Percentiles rank a stretch among this genome's conserved stretches.
Conservation (phyloP, 2,888 invertebrate species). For the Fabriciana adippe region DNA sequence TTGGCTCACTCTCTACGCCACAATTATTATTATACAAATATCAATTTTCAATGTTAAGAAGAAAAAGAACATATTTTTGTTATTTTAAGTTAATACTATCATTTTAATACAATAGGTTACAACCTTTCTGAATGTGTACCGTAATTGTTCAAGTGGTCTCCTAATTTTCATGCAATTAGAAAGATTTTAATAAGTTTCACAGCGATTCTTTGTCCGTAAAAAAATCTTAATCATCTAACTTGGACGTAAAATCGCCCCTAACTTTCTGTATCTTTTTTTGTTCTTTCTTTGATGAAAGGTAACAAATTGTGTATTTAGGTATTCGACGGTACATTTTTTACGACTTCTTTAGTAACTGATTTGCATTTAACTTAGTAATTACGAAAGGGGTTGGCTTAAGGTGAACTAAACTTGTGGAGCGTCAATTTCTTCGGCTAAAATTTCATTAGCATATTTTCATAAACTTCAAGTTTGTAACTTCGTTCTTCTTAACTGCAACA, state of each 20-base stretch:
- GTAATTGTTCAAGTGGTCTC: constrained; percentile 67
- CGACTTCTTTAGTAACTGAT: constrained; percentile 58
- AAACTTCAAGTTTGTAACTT: constrained; percentile 21
- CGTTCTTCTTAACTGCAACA: constrained; percentile 2
- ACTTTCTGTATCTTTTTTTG: constrained; percentile 42
- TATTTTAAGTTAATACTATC: not conserved
- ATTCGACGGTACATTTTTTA: constrained; percentile 51
- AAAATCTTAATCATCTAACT: constrained; percentile 73
- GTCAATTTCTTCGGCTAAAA: constrained; percentile 34
- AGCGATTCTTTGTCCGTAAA: constrained; percentile 58
- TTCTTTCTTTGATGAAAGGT: constrained; percentile 47
- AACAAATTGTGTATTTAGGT: constrained; percentile 51
- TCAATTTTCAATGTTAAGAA: too few relatives aligned
- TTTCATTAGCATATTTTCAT: constrained; percentile 36
- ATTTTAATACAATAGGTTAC: not conserved
- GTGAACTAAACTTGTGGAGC: constrained; percentile 30
- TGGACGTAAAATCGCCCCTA: constrained; percentile 59
- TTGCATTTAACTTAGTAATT: constrained; percentile 59
- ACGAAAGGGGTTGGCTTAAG: constrained; percentile 42
- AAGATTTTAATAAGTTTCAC: constrained; percentile 57
- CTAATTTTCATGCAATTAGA: constrained; percentile 76
- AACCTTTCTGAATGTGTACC: constrained; percentile 39
- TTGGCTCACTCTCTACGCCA: too few relatives aligned
- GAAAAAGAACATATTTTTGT: too few relatives aligned
- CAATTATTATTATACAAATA: too few relatives aligned